Base-by-base conservation (phyloP, 1,140 invertebrate species). In the Yoshiicerus persimilis region DNA sequence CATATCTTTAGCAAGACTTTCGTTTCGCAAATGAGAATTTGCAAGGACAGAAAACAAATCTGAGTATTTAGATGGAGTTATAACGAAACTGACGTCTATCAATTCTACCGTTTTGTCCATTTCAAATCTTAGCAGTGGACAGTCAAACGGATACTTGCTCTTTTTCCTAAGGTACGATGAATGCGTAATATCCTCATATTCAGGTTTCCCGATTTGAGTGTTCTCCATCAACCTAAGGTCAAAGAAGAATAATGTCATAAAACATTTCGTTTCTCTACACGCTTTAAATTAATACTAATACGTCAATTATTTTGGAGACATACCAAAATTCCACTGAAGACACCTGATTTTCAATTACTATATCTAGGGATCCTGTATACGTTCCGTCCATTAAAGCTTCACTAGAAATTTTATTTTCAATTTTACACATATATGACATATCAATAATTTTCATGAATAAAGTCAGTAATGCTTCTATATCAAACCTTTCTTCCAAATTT, bases 41-140 rank as follows among this genome's bases (percentile, higher is more conserved):
- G 66, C 34, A 56, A 88, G 38, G 23, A 88, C 87, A 30, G 87
- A 86, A 39, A 86, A 88, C 27, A 88, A 80, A 80, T 88, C 87
- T 9, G 84, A 34, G 6, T 85, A 47, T 25, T 56, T 56, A 6
- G 83, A 34, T n/a, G 30, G 30, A 34, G 75, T 80, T 23, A 80
- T 80, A 3, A 80, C 75, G 62, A 80, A 88, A 8, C 20, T 9
- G 30, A 10, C 23, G 16, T 84, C 84, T 80, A 25, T 47, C 38
- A 88, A 56, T 9, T 27, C 20, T 25, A 88, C 64, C 8, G 62
- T 77, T 32, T 77, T 56, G 38, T 77, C 84, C 13, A 0, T 16
- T 39, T 38, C 36, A 32, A 77, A 88, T 27, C 30, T 41, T 5
- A 88, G 80, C 27, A 30, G 2, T 20, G 66, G 41, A 23, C 66